phyloP scores from a whole-genome alignment of 2,797 vertebrate genomes.

The Premnoplex brunnescens region DNA sequence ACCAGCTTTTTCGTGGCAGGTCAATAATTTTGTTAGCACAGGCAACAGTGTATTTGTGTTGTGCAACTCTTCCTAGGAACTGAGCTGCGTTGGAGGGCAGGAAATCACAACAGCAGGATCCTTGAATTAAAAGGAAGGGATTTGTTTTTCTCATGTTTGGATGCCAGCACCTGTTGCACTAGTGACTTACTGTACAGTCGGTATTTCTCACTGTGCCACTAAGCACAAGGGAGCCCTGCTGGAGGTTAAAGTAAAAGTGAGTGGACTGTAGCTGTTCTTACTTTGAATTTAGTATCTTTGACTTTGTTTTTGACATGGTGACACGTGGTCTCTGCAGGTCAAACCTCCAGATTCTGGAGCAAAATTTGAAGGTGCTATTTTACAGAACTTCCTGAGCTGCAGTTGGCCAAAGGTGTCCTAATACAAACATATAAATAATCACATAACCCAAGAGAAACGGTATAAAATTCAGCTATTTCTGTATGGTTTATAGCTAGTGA shows the following conservation, averaged over 20 bases:
- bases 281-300: background rate
- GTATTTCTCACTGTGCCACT: background rate
- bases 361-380: background rate
- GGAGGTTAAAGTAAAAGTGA: background rate
- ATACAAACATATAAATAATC: background rate
- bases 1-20: background rate
- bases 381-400: background rate
- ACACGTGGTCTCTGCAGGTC: background rate
- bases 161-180: background rate
- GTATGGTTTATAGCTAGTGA: background rate
- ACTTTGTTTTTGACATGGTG: background rate
- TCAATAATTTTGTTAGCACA: constrained; percentile 50
- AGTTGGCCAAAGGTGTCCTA: background rate
- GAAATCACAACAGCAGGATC: constrained; percentile 25
- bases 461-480: background rate
- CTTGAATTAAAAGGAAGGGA: constrained; percentile 39
- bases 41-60: constrained; percentile 37
- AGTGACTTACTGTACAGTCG: background rate
- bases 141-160: constrained; percentile 22
- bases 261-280: background rate
- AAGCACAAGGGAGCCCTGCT: background rate
- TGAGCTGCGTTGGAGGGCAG: constrained; percentile 19
- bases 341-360: background rate
- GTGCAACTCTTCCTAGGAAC: constrained; percentile 62
- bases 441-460: background rate